phyloP scores from a whole-genome alignment of 1,140 invertebrate species.

The Lordiphosa mommai region DNA sequence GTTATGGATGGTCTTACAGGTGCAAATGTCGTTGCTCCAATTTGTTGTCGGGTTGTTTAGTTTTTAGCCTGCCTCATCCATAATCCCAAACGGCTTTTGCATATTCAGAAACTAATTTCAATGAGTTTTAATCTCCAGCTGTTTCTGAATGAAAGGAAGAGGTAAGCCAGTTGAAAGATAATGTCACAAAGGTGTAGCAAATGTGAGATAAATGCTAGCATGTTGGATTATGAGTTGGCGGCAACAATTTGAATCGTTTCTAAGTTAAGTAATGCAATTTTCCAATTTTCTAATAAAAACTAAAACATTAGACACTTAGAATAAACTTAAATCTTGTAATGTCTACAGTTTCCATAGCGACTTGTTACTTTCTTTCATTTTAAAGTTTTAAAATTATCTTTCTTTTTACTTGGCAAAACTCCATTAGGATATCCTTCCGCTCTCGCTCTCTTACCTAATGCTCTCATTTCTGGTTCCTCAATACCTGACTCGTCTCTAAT shows the following conservation, averaged over 20 bases:
- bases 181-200: background rate
- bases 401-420: too few relatives aligned
- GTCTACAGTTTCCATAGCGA: too few relatives aligned
- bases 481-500: conserved; percentile 21
- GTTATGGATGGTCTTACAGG: conserved; percentile 34
- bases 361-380: too few relatives aligned
- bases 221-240: too few relatives aligned
- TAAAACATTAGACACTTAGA: too few relatives aligned
- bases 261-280: too few relatives aligned
- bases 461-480: conserved; percentile 10
- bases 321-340: too few relatives aligned
- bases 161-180: too few relatives aligned
- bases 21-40: conserved; percentile 52
- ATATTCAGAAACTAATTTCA: conserved; percentile 20
- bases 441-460: background rate
- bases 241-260: too few relatives aligned
- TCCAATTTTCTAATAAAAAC: too few relatives aligned
- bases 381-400: too few relatives aligned
- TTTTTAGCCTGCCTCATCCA: background rate
- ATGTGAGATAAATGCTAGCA: too few relatives aligned
- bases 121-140: conserved; percentile 21
- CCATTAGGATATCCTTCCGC: background rate
- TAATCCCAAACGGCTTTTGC: conserved; percentile 16
- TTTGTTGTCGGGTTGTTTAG: conserved; percentile 22
- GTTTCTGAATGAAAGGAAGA: background rate